A percentile compares a stretch with the other conserved stretches of the same genome.
These are phyloP conservation scores for Drosophila crucigera DNA, from an alignment of 2,888 invertebrate genomes.

Conservation along the genomic window DNA sequence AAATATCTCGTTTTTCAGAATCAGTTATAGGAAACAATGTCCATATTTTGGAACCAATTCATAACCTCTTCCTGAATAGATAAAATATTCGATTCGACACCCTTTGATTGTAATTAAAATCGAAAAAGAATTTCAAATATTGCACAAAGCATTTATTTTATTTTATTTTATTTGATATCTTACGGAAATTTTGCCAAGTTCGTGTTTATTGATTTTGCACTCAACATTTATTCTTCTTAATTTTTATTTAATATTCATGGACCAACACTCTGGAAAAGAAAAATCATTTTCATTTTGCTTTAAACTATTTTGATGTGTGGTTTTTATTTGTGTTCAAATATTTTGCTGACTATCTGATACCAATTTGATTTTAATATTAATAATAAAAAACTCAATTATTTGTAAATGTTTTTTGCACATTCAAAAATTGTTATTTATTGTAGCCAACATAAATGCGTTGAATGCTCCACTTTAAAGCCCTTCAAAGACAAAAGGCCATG, in stretches of 20 bases:
- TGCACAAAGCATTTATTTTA: not conserved
- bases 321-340: not conserved
- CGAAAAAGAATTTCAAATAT: too few relatives aligned
- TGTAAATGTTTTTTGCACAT: not conserved
- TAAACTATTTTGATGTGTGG: not conserved
- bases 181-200: not conserved
- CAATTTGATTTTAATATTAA: not conserved
- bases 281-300: not conserved
- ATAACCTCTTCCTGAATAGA: too few relatives aligned
- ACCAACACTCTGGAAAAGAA: not conserved
- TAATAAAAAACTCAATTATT: not conserved
- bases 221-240: not conserved
- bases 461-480: not conserved
- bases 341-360: not conserved
- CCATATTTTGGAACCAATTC: too few relatives aligned
- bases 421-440: not conserved
- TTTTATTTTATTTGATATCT: not conserved
- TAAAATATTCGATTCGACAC: too few relatives aligned
- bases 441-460: not conserved
- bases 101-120: too few relatives aligned
- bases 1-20: too few relatives aligned
- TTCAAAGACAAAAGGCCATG: slow-evolving; percentile 2
- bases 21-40: too few relatives aligned
- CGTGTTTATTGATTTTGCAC: not conserved
- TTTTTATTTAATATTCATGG: slow-evolving; percentile 1